These are phyloP conservation scores for Petaurus breviceps DNA, from an alignment of 2,113 vertebrate genomes.

Conservation along the genomic window DNA sequence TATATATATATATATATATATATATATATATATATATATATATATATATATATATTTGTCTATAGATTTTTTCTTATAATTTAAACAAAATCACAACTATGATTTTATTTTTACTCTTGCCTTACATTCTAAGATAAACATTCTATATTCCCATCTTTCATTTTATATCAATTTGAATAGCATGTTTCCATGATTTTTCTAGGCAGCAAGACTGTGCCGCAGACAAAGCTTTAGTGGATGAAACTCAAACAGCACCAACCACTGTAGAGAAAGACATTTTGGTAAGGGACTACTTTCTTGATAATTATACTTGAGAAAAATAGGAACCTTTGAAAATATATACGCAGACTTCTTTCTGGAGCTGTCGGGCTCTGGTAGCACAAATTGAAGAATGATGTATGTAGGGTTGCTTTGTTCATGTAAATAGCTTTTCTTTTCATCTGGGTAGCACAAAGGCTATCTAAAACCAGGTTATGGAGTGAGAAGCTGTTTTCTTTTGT, in stretches of 20 bases:
- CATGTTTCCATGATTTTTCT: constrained; percentile 40
- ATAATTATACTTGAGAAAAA: neutral
- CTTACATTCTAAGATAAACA: constrained; percentile 1
- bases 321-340: neutral
- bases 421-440: neutral
- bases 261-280: constrained; percentile 82
- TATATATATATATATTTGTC: neutral
- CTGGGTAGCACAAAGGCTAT: neutral
- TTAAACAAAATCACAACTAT: neutral
- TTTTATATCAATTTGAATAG: neutral
- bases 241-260: constrained; percentile 53
- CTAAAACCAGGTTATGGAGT: neutral
- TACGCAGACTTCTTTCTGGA: constrained; percentile 2
- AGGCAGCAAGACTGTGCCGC: constrained; percentile 81
- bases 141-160: neutral
- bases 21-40: too few species aligned
- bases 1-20: too few species aligned
- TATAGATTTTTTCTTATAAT: constrained; percentile 21
- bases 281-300: constrained; percentile 75
- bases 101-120: constrained; percentile 10
- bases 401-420: neutral
- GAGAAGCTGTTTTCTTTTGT: neutral
- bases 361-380: neutral
- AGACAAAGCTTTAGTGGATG: constrained; percentile 61
- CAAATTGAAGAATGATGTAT: neutral